Conservation (phyloP, 2,113 vertebrate genomes). For the Malurus elegans region DNA sequence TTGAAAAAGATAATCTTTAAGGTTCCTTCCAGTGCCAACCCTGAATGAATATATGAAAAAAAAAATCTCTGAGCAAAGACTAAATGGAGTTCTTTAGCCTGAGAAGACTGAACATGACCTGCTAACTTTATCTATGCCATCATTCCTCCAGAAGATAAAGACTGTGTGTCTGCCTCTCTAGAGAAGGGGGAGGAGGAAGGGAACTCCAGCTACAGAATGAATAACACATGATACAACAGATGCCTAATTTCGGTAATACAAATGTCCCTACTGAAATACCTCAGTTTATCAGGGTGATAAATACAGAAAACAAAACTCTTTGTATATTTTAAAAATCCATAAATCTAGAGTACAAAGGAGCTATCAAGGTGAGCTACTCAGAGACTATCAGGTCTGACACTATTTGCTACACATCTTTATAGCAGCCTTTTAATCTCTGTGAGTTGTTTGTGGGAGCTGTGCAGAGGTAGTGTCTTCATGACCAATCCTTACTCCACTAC, state of each 20-base stretch:
- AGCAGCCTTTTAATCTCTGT: neutral
- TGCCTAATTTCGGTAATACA: neutral
- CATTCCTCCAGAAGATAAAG: neutral
- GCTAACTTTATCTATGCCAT: neutral
- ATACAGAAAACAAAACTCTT: conserved; percentile 6
- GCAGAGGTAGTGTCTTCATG: neutral
- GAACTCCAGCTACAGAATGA: neutral
- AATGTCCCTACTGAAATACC: neutral
- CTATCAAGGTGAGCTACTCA: neutral
- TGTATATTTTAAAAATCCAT: conserved; percentile 55
- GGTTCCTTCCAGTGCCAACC: neutral
- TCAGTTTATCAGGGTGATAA: conserved; percentile 16
- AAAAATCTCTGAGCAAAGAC: neutral
- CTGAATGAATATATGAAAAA: neutral
- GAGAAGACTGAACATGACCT: neutral
- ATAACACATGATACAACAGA: neutral
- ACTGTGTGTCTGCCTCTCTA: neutral
- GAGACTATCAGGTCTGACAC: conserved; percentile 11
- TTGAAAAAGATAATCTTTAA: neutral
- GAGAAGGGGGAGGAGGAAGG: neutral
- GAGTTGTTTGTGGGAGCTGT: neutral
- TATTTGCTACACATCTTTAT: conserved; percentile 12
- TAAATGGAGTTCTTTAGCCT: neutral
- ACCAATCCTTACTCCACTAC: neutral
- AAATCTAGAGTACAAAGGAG: conserved; percentile 23